phyloP scores from a whole-genome alignment of 2,113 vertebrate genomes.

The Cygnus atratus region DNA sequence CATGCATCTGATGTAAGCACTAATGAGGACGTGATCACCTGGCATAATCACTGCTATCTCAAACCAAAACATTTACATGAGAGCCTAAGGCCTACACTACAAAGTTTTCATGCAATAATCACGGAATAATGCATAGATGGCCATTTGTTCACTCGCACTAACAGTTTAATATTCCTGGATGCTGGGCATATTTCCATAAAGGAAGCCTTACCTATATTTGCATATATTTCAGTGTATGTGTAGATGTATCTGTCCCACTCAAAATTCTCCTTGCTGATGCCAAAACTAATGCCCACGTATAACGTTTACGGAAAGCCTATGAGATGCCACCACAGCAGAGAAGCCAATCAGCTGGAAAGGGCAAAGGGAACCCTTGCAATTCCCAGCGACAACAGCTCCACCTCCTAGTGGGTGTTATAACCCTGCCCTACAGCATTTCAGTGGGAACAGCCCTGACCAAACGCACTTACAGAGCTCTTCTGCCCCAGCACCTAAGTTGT shows the following conservation, averaged over 20 bases:
- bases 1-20: neutral
- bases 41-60: neutral
- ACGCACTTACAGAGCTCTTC: neutral
- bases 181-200: neutral
- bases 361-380: neutral
- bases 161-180: neutral
- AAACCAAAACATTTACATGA: neutral
- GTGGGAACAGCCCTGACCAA: neutral
- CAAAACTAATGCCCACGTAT: neutral
- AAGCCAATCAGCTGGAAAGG: neutral
- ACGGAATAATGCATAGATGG: neutral
- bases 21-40: accelerated
- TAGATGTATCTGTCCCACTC: neutral
- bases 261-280: neutral
- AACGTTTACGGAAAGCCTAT: neutral
- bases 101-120: neutral
- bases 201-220: neutral
- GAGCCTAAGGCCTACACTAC: neutral
- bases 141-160: neutral
- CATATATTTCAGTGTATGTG: neutral
- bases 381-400: neutral
- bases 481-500: neutral
- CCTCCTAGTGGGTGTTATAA: neutral
- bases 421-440: too few species aligned
- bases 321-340: neutral